Percentiles rank a stretch among this genome's conserved stretches.
These are phyloP conservation scores for Haliaeetus leucogaster DNA, from an alignment of 2,113 vertebrate species.

Conservation along the genomic window DNA sequence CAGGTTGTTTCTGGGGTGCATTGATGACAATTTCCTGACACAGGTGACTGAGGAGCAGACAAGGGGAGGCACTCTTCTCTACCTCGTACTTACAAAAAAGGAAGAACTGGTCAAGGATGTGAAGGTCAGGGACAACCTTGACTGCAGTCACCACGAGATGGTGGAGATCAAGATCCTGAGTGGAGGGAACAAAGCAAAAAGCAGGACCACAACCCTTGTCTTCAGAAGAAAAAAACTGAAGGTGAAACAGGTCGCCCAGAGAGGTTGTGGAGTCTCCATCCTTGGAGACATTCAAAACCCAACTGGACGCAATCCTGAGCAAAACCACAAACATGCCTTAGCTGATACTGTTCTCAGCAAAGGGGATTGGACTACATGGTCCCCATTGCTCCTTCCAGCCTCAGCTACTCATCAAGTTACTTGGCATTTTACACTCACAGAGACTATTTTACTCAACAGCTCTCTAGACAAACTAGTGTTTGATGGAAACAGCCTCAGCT, in stretches of 20 bases:
- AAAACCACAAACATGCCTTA: not conserved
- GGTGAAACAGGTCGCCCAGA: not conserved
- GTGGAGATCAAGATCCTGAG: not conserved
- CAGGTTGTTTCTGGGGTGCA: not conserved
- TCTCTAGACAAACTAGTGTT: constrained; percentile 78
- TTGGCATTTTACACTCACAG: constrained; percentile 76
- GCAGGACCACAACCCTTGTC: not conserved
- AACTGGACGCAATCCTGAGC: not conserved
- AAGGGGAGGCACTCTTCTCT: not conserved
- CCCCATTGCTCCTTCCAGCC: not conserved
- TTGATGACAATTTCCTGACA: not conserved
- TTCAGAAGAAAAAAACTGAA: not conserved
- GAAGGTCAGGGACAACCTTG: not conserved
- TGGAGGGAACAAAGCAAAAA: not conserved
- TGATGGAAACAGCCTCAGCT: constrained; percentile 68
- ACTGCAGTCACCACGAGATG: not conserved
- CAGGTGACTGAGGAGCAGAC: not conserved
- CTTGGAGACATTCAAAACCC: not conserved
- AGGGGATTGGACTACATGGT: not conserved
- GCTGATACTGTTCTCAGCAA: not conserved
- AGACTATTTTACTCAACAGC: constrained; percentile 52
- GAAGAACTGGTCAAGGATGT: not conserved
- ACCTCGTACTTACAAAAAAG: not conserved
- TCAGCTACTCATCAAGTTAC: not conserved
- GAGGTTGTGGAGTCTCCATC: not conserved